These are phyloP conservation scores for Euwallacea fornicatus DNA, from an alignment of 1,140 invertebrate species.

Conservation along the genomic window DNA sequence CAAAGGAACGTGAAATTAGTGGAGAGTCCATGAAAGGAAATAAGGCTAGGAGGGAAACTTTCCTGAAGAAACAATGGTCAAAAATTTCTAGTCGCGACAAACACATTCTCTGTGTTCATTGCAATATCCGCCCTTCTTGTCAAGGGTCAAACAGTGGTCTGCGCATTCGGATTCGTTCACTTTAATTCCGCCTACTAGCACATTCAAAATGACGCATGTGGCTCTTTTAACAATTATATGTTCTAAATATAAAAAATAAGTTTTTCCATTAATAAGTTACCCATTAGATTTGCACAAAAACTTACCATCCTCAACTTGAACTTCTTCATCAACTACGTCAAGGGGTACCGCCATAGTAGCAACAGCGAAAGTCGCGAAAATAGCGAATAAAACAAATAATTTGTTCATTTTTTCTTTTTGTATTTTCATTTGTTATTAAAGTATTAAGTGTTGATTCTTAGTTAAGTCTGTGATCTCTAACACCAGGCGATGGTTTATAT, in stretches of 20 bases:
- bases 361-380: not conserved
- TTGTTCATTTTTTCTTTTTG: not conserved
- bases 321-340: not conserved
- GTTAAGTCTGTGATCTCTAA: too few relatives aligned
- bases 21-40: not conserved
- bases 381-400: not conserved
- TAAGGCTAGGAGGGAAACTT: not conserved
- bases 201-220: conserved; percentile 27
- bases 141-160: conserved; percentile 19
- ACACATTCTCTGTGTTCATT: conserved; percentile 15
- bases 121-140: conserved; percentile 23
- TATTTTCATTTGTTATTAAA: too few relatives aligned
- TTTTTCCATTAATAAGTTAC: not conserved
- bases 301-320: not conserved
- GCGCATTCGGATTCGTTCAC: conserved; percentile 25
- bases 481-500: too few relatives aligned
- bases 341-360: not conserved
- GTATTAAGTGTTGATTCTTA: too few relatives aligned
- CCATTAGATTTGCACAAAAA: not conserved
- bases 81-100: conserved; percentile 18
- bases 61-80: too few relatives aligned
- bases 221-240: conserved; percentile 25
- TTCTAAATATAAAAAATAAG: not conserved
- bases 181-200: conserved; percentile 8
- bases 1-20: not conserved